Evolutionary conservation across 2,113 vertebrate genomes (phyloP), one percentile per base, ranked within the genome.

Genomic region (Sturnus vulgaris): DNA sequence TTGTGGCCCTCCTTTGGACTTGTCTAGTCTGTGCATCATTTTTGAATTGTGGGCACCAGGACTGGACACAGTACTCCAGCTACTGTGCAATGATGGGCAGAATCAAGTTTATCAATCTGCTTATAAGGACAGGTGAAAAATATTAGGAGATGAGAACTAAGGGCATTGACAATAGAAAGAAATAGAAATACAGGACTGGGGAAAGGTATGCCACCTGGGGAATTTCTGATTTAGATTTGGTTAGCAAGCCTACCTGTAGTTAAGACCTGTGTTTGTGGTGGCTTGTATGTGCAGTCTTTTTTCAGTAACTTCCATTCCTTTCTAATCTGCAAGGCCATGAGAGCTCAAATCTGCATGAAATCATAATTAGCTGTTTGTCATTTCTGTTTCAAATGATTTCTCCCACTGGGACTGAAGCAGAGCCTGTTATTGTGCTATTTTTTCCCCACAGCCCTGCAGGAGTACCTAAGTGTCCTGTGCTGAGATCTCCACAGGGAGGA

Each of bases 341-440:
- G 49, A 84, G 6, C 30, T 71, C 46, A 71, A 79, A 61, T 46
- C 49, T 82, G n/a, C 33, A 42, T 7, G 17, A 79, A 91, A 52
- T 68, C n/a, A 22, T 64, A 18, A 40, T 70, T 69, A 76, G 24
- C 33, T 80, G 46, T 89, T 63, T 73, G 6, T 79, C 66, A 47
- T 68, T 90, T 93, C 55, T 65, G 25, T 85, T 94, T 83, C 59
- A 55, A 77, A 75, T 55, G 76, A 52, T 90, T 83, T 87, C 52
- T 86, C 59, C 68, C 39, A 28, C 66, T 59, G 79, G 35, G 66
- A 76, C 31, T 4, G 25, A 89, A 85, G 61, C 61, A 96, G 61
- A 82, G 4, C 7, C 55, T 44, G 2, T 93, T 86, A n/a, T 13
- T 77, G 59, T 55, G 47, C 47, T 94, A 63, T 88, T 90, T 92